phyloP scores from a whole-genome alignment of 2,888 invertebrate genomes.

The Oscheius sp. region DNA sequence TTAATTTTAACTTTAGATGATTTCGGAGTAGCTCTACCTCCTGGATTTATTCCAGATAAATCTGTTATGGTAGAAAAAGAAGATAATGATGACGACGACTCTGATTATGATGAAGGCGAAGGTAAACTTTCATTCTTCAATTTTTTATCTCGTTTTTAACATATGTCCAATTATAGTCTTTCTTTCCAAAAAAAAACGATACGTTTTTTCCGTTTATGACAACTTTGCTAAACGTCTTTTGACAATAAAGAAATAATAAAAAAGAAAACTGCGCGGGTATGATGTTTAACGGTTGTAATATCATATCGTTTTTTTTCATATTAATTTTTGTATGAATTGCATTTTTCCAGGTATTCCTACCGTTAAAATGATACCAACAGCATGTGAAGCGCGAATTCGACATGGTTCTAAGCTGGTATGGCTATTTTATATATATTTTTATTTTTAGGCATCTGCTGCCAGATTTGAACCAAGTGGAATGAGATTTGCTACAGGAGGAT shows the following conservation, averaged over 20 bases:
- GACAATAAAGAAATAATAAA: no score
- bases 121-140: no score
- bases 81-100: conserved; percentile 69
- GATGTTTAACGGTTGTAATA: no score
- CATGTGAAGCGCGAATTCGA: conserved; percentile 80
- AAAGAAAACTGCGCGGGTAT: no score
- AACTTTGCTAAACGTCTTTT: no score
- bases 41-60: conserved; percentile 59
- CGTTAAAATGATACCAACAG: conserved; percentile 73
- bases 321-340: no score
- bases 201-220: no score
- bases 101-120: conserved; percentile 48
- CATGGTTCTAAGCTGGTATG: conserved; percentile 86
- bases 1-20: conserved; percentile 43
- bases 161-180: no score
- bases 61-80: conserved; percentile 34
- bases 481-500: conserved; percentile 86
- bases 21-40: conserved; percentile 62
- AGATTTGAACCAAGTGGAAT: conserved; percentile 93
- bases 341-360: conserved; percentile 71
- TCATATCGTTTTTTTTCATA: no score
- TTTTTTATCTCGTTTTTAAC: no score
- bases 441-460: conserved; percentile 78
- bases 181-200: no score
- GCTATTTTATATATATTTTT: conserved; percentile 69